Evolutionary conservation across 2,888 invertebrate species (phyloP).

Genomic region (Priocnemis perturbator): DNA sequence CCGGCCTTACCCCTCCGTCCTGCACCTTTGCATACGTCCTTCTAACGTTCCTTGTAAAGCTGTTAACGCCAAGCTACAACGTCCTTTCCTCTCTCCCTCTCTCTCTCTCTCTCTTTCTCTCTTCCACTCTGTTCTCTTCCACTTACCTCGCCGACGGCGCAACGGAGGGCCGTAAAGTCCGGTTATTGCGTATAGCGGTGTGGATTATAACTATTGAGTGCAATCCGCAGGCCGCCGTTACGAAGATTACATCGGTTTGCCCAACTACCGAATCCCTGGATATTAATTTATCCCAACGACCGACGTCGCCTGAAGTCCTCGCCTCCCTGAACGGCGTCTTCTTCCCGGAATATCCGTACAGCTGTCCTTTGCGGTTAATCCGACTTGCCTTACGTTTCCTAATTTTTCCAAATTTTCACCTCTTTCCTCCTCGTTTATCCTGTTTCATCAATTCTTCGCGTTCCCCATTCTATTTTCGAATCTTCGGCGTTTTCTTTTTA

Average conservation of each 20-base stretch:
- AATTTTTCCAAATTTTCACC: too few relatives aligned
- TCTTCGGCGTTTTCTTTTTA: too few relatives aligned
- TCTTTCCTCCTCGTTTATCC: too few relatives aligned
- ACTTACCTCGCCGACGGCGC: conserved; percentile 2
- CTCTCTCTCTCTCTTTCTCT: conserved; percentile 8
- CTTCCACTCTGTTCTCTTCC: too few relatives aligned
- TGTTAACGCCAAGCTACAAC: conserved; percentile 22
- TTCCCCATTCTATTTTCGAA: too few relatives aligned
- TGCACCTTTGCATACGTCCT: conserved; percentile 22
- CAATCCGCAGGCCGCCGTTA: conserved; percentile 9
- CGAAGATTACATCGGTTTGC: conserved; percentile 13
- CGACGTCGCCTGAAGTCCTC: too few relatives aligned
- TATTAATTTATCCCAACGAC: too few relatives aligned
- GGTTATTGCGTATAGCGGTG: conserved; percentile 26
- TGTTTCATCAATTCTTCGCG: too few relatives aligned
- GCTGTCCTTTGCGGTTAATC: too few relatives aligned
- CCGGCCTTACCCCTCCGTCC: conserved; percentile 6
- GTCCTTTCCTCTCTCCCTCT: not conserved
- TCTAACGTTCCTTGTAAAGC: conserved; percentile 19
- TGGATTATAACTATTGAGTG: conserved; percentile 32
- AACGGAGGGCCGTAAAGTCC: conserved; percentile 25
- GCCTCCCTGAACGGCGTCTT: too few relatives aligned
- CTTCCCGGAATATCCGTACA: too few relatives aligned
- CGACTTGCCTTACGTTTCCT: too few relatives aligned
- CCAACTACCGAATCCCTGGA: conserved; percentile 4